phyloP scores from a whole-genome alignment of 2,888 invertebrate species.

The Lycocerus yunnanus region DNA sequence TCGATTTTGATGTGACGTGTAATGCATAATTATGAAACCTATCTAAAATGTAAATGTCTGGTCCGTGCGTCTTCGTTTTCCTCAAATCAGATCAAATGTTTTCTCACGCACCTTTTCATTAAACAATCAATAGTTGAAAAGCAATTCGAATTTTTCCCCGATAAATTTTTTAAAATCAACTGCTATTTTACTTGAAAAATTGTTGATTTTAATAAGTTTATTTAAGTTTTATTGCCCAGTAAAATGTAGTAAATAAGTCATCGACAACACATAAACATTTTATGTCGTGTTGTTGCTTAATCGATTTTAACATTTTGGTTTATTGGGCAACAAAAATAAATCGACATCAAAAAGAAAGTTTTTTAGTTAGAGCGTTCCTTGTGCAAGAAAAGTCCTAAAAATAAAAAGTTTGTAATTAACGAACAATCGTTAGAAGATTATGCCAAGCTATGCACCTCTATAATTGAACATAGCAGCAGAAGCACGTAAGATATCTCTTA shows the following conservation, averaged over 20 bases:
- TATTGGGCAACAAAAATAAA: neutral
- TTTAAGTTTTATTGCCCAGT: neutral
- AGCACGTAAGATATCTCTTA: constrained; percentile 2
- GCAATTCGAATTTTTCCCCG: no score
- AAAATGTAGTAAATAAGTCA: neutral
- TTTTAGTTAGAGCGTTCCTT: neutral
- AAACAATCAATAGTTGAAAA: no score
- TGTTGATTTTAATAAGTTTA: neutral
- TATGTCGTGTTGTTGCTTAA: neutral
- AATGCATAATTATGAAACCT: no score
- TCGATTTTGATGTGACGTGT: no score
- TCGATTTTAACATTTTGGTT: neutral
- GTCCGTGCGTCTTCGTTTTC: no score
- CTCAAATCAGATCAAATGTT: no score
- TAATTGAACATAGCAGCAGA: neutral
- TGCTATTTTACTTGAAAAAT: neutral
- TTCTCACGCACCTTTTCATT: no score
- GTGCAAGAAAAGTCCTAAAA: neutral
- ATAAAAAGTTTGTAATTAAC: neutral
- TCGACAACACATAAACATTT: neutral
- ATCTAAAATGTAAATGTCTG: no score
- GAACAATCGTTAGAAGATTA: neutral
- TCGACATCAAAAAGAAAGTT: neutral
- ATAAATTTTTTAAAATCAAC: no score
- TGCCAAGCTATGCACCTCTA: constrained; percentile 7